Evolutionary conservation across 2,113 vertebrate species (phyloP), one percentile per base, ranked within the genome.

Genomic region (Myxocyprinus asiaticus): DNA sequence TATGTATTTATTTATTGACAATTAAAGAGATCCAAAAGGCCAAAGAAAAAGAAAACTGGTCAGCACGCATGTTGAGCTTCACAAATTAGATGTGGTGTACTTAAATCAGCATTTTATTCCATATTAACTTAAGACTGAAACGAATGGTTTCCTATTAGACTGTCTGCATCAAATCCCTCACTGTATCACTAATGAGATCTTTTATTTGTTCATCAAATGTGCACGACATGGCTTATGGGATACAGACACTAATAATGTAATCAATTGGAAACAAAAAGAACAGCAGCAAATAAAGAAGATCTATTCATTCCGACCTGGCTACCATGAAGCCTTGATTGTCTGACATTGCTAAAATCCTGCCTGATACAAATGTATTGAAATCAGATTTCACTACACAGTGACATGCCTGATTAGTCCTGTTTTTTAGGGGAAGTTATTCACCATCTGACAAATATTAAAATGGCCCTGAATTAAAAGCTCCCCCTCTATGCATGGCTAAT

Each of bases 221-320:
- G 47, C 47, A 62, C 4, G 4, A n/a, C 51, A 0, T 53, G 17
- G 59, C 74, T 65, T 76, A 66, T 51, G 48, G 62, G 61, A 76
- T 76, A 65, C 48, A 22, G 44, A 65, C 74, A 55, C 48, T 65
- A 81, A 71, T 51, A 70, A 76, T 4, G 4, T 61, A 63, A 76
- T 81, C 72, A 69, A 63, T 56, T 15, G 14, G 51, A 71, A 51
- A 53, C 33, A 44, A 69, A 69, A 81, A 68, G 47, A 81, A 65
- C 61, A 65, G 61, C 22, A 42, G 22, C 22, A 65, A 42, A 44
- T 44, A 64, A 76, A 76, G 66, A 55, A 43, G 66, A 69, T 33
- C 71, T 17, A 65, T 76, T 76, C 33, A 76, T 76, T 76, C 74
- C 42, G 14, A 65, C 61, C 74, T 65, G 74, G 74, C 74, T 76